Percentiles rank a stretch among this genome's conserved stretches.
Evolutionary conservation across 2,113 vertebrate species (phyloP).

Genomic region (Anguilla rostrata): DNA sequence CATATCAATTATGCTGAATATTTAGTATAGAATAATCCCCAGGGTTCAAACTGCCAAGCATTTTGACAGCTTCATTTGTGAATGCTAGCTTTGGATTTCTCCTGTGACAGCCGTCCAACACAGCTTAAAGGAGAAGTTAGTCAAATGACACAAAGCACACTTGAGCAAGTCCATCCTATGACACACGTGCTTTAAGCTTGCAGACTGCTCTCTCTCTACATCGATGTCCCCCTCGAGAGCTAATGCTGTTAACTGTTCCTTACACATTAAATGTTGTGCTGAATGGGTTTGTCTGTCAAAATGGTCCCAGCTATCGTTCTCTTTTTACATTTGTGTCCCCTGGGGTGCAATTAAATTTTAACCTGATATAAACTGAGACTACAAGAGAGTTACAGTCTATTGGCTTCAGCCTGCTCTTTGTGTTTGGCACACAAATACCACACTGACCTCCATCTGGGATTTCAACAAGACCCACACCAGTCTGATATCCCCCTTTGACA

Average conservation of each 20-base stretch:
- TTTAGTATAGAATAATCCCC: conserved; percentile 56
- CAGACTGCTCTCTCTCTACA: not conserved
- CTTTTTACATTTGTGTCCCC: conserved; percentile 8
- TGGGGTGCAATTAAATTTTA: conserved; percentile 23
- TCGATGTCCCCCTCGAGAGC: not conserved
- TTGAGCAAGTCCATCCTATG: conserved; percentile 30
- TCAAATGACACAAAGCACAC: not conserved
- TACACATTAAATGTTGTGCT: not conserved
- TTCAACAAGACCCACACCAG: not conserved
- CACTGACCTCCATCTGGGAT: not conserved
- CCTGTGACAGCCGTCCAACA: conserved; percentile 61
- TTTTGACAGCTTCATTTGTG: conserved; percentile 72
- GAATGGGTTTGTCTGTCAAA: conserved; percentile 12
- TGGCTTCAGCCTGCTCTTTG: not conserved
- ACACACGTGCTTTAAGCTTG: conserved; percentile 17
- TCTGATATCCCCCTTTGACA: not conserved
- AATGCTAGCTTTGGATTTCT: conserved; percentile 64
- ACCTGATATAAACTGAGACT: conserved; percentile 12
- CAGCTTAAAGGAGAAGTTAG: conserved; percentile 62
- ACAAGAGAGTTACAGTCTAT: conserved; percentile 8
- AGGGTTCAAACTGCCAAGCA: conserved; percentile 63
- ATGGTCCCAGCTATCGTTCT: not conserved
- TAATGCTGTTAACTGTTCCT: not conserved
- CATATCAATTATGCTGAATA: conserved; percentile 58
- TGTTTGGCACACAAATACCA: not conserved